Evolutionary conservation across 2,888 invertebrate species (phyloP), one percentile per base, ranked within the genome.

Genomic region (Anagyrus pseudococci): DNA sequence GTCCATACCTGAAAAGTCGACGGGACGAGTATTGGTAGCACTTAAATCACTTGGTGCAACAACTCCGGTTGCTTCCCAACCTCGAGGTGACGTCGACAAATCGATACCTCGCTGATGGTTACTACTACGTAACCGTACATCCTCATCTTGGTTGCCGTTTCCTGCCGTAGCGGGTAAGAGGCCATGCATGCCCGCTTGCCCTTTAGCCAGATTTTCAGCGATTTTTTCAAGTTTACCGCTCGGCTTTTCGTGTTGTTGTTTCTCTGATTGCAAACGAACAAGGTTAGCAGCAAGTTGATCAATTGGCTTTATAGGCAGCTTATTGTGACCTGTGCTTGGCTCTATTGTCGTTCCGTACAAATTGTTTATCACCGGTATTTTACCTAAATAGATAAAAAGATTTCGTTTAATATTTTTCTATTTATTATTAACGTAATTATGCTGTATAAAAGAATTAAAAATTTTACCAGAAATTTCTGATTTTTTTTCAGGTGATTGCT

Each of bases 1-100:
- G 72, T 81, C 80, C 26, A 80, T 78, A 7, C 80, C 76, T 1
- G 79, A 79, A 48, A 78, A 80, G 66, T 78, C 78, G 41, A 78
- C 72, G 0, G 79, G 78, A 48, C 71, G 71, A 6, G 62, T 68
- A 46, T 69, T 73, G 8, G 2, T 37, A 10, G n/a, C 33, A 44
- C 41, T 46, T 19, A 48, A 20, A 3, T 41, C 13, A 17, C 62
- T 64, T 6, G 58, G 47, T 4, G 62, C 66, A 33, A 48, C 55
- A 25, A 68, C 73, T 0, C 69, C 53, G 19, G 55, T 72, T 15
- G 15, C 15, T 49, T 79, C 78, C 75, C 78, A 77, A 4, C 74
- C 71, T 22, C 78, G 72, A 0, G 77, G 75, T 1, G 76, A 73
- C 1, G 78, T 74, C 2, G 79, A 77, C 7, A 81, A 41, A 63